Conservation (phyloP, 2,113 vertebrate species). For the Megaptera novaeangliae region DNA sequence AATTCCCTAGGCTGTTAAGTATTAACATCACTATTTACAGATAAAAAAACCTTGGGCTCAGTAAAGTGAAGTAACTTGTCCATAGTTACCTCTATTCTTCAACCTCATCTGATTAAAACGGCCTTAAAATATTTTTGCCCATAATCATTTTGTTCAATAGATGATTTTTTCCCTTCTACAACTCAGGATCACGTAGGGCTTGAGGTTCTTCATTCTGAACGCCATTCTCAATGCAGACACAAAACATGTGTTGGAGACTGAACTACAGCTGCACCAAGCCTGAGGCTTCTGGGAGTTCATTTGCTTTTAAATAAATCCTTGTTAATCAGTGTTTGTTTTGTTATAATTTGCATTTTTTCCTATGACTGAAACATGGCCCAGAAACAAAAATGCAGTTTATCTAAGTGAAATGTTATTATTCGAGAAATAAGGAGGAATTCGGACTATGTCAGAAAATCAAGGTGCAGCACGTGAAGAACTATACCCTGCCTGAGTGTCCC, state of each 20-base stretch:
- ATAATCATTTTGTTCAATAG: background rate
- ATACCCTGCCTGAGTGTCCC: background rate
- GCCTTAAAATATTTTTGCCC: background rate
- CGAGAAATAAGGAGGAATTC: background rate
- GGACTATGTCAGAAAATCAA: background rate
- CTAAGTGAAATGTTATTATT: background rate
- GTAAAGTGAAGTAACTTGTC: background rate
- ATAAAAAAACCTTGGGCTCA: background rate
- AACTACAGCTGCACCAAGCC: background rate
- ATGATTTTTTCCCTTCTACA: background rate
- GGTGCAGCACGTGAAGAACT: background rate
- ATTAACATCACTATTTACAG: background rate
- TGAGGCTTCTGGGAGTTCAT: background rate
- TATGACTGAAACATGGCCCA: conserved; percentile 39
- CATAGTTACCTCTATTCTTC: background rate
- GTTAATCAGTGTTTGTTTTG: conserved; percentile 28
- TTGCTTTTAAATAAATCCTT: conserved; percentile 54
- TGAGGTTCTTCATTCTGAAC: background rate
- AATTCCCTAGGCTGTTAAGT: background rate
- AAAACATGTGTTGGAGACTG: background rate
- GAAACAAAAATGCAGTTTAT: conserved; percentile 38
- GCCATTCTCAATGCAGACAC: background rate
- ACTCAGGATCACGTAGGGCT: background rate
- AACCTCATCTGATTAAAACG: background rate
- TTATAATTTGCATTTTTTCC: conserved; percentile 27